Percentiles rank a stretch among this genome's conserved stretches.
Evolutionary conservation across 2,113 vertebrate species (phyloP).

Genomic region (Oreochromis aureus): DNA sequence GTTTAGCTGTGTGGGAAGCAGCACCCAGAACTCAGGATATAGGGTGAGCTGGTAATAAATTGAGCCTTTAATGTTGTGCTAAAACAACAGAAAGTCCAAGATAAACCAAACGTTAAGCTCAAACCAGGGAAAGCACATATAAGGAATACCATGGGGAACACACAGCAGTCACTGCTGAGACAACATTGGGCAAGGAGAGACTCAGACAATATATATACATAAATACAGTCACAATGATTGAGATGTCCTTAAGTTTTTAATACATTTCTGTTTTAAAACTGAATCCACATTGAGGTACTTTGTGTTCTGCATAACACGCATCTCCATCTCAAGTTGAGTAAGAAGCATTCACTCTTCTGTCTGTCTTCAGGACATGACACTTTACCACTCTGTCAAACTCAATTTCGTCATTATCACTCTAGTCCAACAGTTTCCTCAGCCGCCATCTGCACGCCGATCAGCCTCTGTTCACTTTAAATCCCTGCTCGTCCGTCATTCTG

Average conservation of each 20-base stretch:
- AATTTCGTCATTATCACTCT: background rate
- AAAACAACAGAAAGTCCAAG: background rate
- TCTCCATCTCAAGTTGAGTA: background rate
- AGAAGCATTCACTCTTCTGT: background rate
- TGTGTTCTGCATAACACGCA: background rate
- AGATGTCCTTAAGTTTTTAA: rapidly evolving
- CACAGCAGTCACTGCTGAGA: background rate
- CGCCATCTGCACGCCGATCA: background rate
- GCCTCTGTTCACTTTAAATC: background rate
- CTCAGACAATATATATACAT: background rate
- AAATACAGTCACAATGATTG: background rate
- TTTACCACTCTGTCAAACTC: background rate
- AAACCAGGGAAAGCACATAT: background rate
- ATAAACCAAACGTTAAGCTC: background rate
- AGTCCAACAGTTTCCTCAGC: background rate
- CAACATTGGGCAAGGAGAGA: background rate
- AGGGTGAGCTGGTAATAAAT: background rate
- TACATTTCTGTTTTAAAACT: background rate
- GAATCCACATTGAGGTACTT: background rate
- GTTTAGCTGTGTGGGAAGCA: background rate
- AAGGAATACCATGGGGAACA: background rate
- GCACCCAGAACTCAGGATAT: background rate
- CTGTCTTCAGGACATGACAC: background rate
- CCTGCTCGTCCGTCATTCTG: background rate
- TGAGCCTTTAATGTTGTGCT: background rate